Conservation (phyloP, 2,888 invertebrate genomes). For the Chrysotoxum bicinctum region DNA sequence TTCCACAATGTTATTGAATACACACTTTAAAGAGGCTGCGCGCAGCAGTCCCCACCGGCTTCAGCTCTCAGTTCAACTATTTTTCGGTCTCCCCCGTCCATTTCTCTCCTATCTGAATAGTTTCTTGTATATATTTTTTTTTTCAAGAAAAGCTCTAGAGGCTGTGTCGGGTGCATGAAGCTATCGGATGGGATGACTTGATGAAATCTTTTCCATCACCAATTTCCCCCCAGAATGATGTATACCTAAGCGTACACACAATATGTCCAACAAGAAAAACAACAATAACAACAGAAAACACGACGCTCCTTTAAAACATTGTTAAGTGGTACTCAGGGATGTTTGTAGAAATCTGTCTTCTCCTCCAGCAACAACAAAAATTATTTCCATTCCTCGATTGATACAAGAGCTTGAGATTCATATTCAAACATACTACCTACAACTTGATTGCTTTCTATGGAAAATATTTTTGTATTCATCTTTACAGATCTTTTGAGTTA, state of each 20-base stretch:
- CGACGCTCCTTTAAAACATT: slow-evolving; percentile 70
- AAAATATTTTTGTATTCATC: slow-evolving; percentile 31
- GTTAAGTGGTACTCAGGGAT: slow-evolving; percentile 71
- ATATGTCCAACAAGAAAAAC: slow-evolving; percentile 19
- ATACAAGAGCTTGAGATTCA: slow-evolving; percentile 28
- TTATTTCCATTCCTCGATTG: slow-evolving; percentile 41
- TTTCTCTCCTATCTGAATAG: not conserved
- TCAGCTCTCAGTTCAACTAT: slow-evolving; percentile 10
- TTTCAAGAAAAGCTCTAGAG: slow-evolving; percentile 63
- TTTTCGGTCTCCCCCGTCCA: not conserved
- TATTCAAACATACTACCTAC: not conserved
- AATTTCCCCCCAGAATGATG: slow-evolving; percentile 15
- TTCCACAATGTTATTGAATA: slow-evolving; percentile 72
- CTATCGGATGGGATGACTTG: slow-evolving; percentile 58
- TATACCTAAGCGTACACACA: not conserved
- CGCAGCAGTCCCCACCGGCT: not conserved
- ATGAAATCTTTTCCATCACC: slow-evolving; percentile 61
- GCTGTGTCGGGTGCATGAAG: not conserved
- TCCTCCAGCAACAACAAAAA: slow-evolving; percentile 23
- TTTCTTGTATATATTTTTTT: not conserved
- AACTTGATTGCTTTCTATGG: slow-evolving; percentile 38
- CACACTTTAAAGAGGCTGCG: slow-evolving; percentile 67
- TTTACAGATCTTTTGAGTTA: slow-evolving; percentile 48
- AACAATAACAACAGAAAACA: slow-evolving; percentile 29
- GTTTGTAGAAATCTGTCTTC: slow-evolving; percentile 71